These are phyloP conservation scores for Manis pentadactyla DNA, from an alignment of 2,797 vertebrate genomes.

Conservation along the genomic window DNA sequence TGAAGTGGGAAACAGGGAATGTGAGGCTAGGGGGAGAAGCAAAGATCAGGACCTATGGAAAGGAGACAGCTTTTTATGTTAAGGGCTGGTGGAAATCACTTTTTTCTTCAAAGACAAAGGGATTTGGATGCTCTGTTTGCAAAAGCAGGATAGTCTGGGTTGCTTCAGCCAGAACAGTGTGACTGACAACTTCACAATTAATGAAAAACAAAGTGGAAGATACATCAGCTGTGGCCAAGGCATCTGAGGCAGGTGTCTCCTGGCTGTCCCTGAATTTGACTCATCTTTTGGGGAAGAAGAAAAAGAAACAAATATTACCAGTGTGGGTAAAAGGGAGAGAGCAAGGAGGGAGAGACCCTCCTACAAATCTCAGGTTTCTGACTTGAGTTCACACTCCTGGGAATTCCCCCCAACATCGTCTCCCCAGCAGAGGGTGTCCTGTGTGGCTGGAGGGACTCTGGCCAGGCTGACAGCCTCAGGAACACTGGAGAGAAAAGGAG, in stretches of 20 bases:
- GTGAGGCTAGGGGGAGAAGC: background rate
- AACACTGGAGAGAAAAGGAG: background rate
- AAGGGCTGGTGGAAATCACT: background rate
- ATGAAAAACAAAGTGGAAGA: background rate
- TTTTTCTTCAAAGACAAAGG: background rate
- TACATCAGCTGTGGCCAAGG: background rate
- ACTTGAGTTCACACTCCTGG: background rate
- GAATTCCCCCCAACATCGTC: background rate
- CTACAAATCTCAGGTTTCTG: background rate
- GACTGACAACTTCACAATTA: background rate
- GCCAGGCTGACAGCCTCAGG: background rate
- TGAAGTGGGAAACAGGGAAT: background rate
- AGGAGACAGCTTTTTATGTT: background rate
- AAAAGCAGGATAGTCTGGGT: background rate
- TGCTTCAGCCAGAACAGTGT: background rate
- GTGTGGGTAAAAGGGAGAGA: background rate
- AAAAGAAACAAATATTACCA: background rate
- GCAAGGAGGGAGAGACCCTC: accelerated
- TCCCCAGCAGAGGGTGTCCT: background rate
- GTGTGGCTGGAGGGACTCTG: background rate
- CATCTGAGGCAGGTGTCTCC: background rate
- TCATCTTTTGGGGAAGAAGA: background rate
- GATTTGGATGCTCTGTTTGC: accelerated
- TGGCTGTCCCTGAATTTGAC: background rate
- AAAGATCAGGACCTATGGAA: background rate